phyloP scores from a whole-genome alignment of 2,888 invertebrate genomes.

The Pherbina coryleti region DNA sequence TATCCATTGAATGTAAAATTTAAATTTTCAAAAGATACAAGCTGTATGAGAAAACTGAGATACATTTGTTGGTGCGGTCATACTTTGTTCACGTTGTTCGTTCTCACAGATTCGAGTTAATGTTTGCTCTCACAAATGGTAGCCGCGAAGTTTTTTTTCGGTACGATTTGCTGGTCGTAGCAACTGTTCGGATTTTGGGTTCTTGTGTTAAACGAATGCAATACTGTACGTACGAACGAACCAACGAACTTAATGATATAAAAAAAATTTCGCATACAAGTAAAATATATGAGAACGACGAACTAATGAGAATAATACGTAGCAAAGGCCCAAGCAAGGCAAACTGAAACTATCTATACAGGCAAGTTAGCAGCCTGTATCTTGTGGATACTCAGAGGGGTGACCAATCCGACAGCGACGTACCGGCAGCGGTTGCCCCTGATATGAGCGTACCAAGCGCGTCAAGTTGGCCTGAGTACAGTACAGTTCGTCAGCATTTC shows the following conservation, averaged over 20 bases:
- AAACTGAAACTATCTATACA: not conserved
- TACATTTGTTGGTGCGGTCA: not conserved
- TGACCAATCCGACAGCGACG: not conserved
- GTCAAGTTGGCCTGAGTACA: not conserved
- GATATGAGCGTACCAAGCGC: not conserved
- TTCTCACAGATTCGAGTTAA: not conserved
- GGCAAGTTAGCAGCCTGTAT: not conserved
- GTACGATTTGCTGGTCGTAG: not conserved
- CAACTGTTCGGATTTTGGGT: not conserved
- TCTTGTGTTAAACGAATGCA: not conserved
- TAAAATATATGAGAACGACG: not conserved
- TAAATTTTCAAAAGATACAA: not conserved
- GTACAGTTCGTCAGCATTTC: conserved; percentile 25
- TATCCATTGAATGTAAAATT: not conserved
- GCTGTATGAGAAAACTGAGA: not conserved
- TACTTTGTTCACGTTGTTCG: not conserved
- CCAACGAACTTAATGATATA: conserved; percentile 9
- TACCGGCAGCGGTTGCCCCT: conserved; percentile 16
- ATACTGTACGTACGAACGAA: not conserved
- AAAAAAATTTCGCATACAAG: conserved; percentile 10
- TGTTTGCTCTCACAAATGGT: not conserved
- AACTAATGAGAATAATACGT: not conserved
- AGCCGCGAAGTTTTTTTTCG: not conserved
- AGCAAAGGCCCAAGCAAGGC: not conserved
- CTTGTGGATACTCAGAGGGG: not conserved